Percentiles rank a stretch among this genome's conserved stretches.
These are phyloP conservation scores for Lycocerus yunnanus DNA, from an alignment of 2,888 invertebrate genomes.

Conservation along the genomic window DNA sequence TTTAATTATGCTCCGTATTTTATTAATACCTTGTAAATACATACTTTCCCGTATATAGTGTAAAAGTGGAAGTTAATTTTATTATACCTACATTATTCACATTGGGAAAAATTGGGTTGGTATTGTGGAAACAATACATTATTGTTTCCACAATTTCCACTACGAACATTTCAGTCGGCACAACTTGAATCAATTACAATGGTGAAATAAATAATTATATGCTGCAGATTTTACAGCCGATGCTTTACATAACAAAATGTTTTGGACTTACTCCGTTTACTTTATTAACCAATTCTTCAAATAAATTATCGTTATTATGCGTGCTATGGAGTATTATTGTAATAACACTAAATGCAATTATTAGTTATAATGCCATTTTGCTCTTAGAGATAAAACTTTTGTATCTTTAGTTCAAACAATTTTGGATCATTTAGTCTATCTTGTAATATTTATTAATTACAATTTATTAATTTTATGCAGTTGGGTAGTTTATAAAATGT, in stretches of 20 bases:
- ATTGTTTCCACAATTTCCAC: too few species aligned
- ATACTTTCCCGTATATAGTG: too few species aligned
- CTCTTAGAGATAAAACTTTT: rapidly evolving
- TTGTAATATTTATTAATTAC: background rate
- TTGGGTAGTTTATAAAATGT: background rate
- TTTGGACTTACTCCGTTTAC: background rate
- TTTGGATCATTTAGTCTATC: background rate
- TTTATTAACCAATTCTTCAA: background rate
- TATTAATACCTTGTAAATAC: too few species aligned
- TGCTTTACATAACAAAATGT: background rate
- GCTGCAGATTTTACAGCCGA: background rate
- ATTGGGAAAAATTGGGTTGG: too few species aligned
- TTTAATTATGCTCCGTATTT: too few species aligned
- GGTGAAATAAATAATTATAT: background rate
- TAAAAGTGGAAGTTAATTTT: too few species aligned
- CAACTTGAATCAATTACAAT: background rate
- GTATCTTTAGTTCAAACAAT: background rate
- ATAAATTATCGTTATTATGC: background rate
- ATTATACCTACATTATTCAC: too few species aligned
- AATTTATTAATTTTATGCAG: background rate
- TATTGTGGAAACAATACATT: too few species aligned
- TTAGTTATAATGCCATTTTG: background rate
- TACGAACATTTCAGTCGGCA: too few species aligned
- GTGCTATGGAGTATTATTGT: too few species aligned
- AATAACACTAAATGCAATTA: background rate